Evolutionary conservation across 2,113 vertebrate genomes (phyloP).

Genomic region (Grallaria varia): DNA sequence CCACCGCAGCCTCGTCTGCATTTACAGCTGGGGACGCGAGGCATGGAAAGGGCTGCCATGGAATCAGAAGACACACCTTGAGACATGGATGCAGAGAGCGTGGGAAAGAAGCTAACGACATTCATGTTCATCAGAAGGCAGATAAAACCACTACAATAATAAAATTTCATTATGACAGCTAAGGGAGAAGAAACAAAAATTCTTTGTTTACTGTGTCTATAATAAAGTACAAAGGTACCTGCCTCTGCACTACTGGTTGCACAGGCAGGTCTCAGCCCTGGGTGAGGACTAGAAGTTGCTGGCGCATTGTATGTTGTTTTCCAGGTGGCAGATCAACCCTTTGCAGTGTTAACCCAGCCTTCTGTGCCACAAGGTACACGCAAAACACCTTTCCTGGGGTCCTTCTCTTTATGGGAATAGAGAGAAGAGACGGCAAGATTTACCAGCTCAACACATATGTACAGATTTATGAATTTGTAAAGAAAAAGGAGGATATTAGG

Average conservation of each 20-base stretch:
- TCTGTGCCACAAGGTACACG: background rate
- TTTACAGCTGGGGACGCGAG: background rate
- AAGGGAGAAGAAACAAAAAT: constrained; percentile 39
- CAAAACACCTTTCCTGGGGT: background rate
- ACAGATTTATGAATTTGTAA: background rate
- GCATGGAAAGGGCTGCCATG: background rate
- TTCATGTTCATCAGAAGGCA: constrained; percentile 33
- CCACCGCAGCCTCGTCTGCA: background rate
- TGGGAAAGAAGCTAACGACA: constrained; percentile 55
- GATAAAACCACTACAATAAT: constrained; percentile 54
- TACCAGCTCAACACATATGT: background rate
- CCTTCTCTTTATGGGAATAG: background rate
- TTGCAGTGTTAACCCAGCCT: background rate
- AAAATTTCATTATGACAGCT: constrained; percentile 49
- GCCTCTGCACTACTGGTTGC: constrained; percentile 17
- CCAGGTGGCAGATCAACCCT: background rate
- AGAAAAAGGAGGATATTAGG: background rate
- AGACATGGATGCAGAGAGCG: background rate
- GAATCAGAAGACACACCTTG: background rate
- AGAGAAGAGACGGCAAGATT: background rate
- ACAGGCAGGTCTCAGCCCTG: background rate
- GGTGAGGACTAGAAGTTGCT: background rate
- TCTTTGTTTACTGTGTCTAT: constrained; percentile 8
- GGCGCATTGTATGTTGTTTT: background rate
- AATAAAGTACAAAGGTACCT: constrained; percentile 54